These are phyloP conservation scores for Amorpha juglandis DNA, from an alignment of 2,888 invertebrate species.

Conservation along the genomic window DNA sequence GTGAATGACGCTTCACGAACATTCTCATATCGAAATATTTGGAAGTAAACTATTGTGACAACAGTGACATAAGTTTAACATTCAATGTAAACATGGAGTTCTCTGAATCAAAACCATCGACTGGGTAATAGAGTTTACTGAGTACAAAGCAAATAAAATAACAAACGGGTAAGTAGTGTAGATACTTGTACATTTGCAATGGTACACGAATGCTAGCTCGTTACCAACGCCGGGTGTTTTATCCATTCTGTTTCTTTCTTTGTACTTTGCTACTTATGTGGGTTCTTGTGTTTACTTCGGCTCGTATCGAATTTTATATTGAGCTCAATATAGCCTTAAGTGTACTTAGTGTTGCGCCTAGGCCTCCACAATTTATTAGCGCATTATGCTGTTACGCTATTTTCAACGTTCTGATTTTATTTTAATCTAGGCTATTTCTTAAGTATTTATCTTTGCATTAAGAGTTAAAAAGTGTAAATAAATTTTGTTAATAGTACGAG, in stretches of 20 bases:
- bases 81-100: conserved; percentile 75
- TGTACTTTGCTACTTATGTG: conserved; percentile 60
- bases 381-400: conserved; percentile 20
- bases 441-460: conserved; percentile 16
- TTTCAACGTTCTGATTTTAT: conserved; percentile 7
- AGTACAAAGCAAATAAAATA: conserved; percentile 80
- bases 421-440: not conserved
- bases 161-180: conserved; percentile 61
- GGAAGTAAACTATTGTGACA: conserved; percentile 74
- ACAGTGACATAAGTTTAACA: conserved; percentile 73
- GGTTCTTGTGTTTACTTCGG: conserved; percentile 56
- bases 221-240: conserved; percentile 59
- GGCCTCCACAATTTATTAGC: conserved; percentile 21
- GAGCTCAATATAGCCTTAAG: conserved; percentile 35
- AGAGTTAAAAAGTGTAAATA: not conserved
- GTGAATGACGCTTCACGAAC: conserved; percentile 54
- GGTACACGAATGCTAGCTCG: conserved; percentile 52
- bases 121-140: conserved; percentile 76
- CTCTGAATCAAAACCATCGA: conserved; percentile 79
- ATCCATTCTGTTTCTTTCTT: conserved; percentile 64
- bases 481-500: not conserved
- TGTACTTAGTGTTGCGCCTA: conserved; percentile 22
- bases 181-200: conserved; percentile 56
- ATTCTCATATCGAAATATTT: conserved; percentile 64
- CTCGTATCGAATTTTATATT: conserved; percentile 54